A percentile compares a stretch with the other conserved stretches of the same genome.
Evolutionary conservation across 2,888 invertebrate species (phyloP).

Genomic region (Hyppa rectilinea): DNA sequence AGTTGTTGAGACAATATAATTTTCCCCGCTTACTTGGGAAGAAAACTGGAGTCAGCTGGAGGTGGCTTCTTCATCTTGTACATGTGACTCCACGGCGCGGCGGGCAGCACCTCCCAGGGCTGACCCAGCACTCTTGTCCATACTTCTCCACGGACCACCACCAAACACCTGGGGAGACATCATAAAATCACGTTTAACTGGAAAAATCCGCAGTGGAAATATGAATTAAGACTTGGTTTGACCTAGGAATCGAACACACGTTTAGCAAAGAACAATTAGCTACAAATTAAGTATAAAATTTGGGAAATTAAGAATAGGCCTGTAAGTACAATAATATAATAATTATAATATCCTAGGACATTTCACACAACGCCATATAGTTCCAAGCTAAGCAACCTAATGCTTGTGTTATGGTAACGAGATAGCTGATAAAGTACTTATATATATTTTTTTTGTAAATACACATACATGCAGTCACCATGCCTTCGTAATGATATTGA

Average conservation of each 20-base stretch:
- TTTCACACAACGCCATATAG: no score
- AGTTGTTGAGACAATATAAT: neutral
- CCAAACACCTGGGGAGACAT: constrained; percentile 77
- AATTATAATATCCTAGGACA: no score
- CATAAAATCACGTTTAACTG: neutral
- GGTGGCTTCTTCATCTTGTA: constrained; percentile 89
- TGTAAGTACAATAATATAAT: no score
- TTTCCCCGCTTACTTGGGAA: constrained; percentile 76
- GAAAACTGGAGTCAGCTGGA: constrained; percentile 74
- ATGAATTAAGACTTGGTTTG: neutral
- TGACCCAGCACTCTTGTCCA: constrained; percentile 88
- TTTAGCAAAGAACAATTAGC: neutral
- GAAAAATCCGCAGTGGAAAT: neutral
- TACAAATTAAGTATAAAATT: neutral
- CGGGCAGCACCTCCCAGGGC: constrained; percentile 87
- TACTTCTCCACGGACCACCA: constrained; percentile 86
- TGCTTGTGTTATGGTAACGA: no score
- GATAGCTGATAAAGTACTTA: no score
- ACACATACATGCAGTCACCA: no score
- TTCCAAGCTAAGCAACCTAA: no score
- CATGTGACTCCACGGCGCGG: constrained; percentile 89
- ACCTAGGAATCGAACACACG: neutral
- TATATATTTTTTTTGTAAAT: no score
- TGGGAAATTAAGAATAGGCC: no score
- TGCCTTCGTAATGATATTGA: neutral